phyloP scores from a whole-genome alignment of 2,797 vertebrate genomes.

The Danio kyathit region DNA sequence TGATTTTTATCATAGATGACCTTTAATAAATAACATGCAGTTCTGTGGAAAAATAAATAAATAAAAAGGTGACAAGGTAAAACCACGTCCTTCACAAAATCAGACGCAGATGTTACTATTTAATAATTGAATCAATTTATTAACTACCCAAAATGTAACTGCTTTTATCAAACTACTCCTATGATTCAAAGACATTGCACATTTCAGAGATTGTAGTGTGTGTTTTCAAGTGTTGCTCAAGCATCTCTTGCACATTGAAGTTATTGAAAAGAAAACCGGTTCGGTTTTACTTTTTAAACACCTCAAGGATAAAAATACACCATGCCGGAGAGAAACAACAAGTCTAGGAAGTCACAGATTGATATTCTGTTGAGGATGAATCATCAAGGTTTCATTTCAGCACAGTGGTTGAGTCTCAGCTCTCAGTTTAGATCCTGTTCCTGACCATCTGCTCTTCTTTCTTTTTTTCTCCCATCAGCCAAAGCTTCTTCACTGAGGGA shows the following conservation, averaged over 20 bases:
- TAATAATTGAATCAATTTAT: not conserved
- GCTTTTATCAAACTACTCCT: not conserved
- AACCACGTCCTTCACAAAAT: not conserved
- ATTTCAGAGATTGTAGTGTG: not conserved
- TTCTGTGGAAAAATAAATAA: too few species aligned
- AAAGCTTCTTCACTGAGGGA: slow-evolving; percentile 84
- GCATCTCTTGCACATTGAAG: not conserved
- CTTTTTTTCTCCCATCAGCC: slow-evolving; percentile 76
- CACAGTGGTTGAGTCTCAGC: slow-evolving; percentile 16
- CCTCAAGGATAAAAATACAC: slow-evolving; percentile 19
- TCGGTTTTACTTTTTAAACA: not conserved
- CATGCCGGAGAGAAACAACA: not conserved
- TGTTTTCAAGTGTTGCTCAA: not conserved
- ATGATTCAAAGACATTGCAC: not conserved
- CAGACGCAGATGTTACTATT: too few species aligned
- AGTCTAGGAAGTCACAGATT: slow-evolving; percentile 7
- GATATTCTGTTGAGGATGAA: slow-evolving; percentile 41
- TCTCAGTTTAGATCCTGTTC: slow-evolving; percentile 35
- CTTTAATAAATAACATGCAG: too few species aligned
- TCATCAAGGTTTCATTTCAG: slow-evolving; percentile 32
- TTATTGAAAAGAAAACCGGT: not conserved
- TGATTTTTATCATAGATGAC: too few species aligned
- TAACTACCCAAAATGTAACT: not conserved
- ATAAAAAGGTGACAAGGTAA: not conserved
- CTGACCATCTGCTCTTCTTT: slow-evolving; percentile 44